Evolutionary conservation across 2,797 vertebrate genomes (phyloP).

Genomic region (Lepilemur ruficaudatus): DNA sequence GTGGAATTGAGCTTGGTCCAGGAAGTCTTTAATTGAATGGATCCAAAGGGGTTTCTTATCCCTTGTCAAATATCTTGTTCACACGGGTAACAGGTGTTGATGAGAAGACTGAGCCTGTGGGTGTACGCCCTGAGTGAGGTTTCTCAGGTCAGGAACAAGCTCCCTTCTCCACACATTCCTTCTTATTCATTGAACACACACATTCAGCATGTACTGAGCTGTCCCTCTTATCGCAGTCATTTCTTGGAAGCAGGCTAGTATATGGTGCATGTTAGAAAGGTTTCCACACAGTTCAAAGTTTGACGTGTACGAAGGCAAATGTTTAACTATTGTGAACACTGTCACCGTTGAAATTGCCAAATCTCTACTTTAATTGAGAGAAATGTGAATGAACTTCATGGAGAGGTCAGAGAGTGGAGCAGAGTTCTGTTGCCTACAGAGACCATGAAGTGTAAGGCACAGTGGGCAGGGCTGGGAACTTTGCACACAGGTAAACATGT

Average conservation of each 20-base stretch:
- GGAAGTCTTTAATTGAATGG: slow-evolving; percentile 18
- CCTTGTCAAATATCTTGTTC: background rate
- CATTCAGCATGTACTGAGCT: background rate
- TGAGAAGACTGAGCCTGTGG: background rate
- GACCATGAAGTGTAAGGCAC: background rate
- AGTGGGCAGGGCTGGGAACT: background rate
- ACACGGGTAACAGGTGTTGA: background rate
- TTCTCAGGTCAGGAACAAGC: background rate
- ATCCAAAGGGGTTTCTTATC: background rate
- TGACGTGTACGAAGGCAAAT: background rate
- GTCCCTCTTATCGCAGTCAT: background rate
- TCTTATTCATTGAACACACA: background rate
- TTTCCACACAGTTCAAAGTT: background rate
- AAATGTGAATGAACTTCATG: background rate
- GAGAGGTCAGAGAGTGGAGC: background rate
- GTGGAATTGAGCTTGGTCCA: slow-evolving; percentile 5
- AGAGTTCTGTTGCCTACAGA: background rate
- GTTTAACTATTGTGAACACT: background rate
- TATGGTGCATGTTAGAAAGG: background rate
- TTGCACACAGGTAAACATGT: background rate
- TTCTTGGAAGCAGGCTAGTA: background rate
- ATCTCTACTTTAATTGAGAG: background rate
- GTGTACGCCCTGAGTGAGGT: background rate
- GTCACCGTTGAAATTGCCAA: background rate
- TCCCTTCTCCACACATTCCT: background rate